Evolutionary conservation across 2,113 vertebrate species (phyloP), one percentile per base, ranked within the genome.

Genomic region (Burhinus bistriatus): DNA sequence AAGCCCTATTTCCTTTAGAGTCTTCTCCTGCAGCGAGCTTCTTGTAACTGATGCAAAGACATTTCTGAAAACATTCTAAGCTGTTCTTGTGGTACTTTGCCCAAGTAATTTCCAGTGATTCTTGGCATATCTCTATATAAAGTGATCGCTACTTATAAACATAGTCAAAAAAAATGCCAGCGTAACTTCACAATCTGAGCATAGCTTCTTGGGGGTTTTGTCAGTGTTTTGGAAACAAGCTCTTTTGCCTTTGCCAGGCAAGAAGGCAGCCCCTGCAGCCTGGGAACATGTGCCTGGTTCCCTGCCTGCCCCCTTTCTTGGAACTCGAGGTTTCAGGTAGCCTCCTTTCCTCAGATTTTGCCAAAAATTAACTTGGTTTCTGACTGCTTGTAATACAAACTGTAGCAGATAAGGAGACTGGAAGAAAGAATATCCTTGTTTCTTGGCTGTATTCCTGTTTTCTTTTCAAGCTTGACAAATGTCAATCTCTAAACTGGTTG

Each of bases 221-320:
- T 92, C 85, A 89, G 69, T 97, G 89, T 88, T 96, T 91, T 90
- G 83, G 90, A 96, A 97, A 93, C 76, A 96, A 79, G 69, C 8
- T 87, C 9, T 81, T 96, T 36, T 93, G 77, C 65, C 72, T 89
- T 94, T 89, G 77, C 83, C 83, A 92, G 77, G 77, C 36, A 73
- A 58, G 58, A 73, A 95, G 54, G 65, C 59, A 96, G 83, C 7
- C 34, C 51, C n/a, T 71, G 65, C 44, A 81, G 45, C 18, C 69
- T 68, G 65, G 71, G 22, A 87, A 87, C 32, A 29, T 26, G 64
- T 55, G 49, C 17, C 61, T 68, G 32, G 10, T 95, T 62, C 55
- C 40, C 47, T 93, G 51, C 61, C 34, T 77, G 14, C 69, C 91
- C 45, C 26, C 4, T 34, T 34, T 47, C 47, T 69, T 72, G 49